Percentiles rank a stretch among this genome's conserved stretches.
phyloP scores from a whole-genome alignment of 2,113 vertebrate species.

The Gopherus flavomarginatus region DNA sequence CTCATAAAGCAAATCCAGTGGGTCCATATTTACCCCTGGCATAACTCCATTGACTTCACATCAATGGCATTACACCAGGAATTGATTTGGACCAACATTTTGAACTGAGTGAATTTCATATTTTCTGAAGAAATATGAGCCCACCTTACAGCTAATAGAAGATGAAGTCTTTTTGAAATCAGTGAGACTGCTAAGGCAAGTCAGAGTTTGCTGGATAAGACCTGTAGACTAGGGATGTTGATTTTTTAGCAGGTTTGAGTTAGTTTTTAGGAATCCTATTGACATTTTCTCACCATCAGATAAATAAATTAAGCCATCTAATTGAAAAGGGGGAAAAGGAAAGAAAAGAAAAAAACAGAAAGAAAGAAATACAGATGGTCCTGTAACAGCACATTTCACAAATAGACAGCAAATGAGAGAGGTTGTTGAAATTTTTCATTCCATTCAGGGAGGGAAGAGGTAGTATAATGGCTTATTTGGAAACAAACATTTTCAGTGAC shows the following conservation, averaged over 20 bases:
- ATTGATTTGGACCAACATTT: neutral
- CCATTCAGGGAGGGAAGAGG: accelerated
- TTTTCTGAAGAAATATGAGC: neutral
- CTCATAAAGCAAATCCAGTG: neutral
- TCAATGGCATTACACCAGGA: neutral
- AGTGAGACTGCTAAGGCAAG: neutral
- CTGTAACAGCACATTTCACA: neutral
- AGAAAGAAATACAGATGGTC: neutral
- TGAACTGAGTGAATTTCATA: neutral
- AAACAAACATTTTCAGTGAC: neutral
- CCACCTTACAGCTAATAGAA: neutral
- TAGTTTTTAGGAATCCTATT: neutral
- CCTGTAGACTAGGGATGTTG: neutral
- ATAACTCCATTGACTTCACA: neutral
- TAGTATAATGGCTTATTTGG: neutral
- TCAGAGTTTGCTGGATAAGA: neutral
- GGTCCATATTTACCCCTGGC: neutral
- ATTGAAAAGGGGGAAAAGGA: neutral
- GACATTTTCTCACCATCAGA: neutral
- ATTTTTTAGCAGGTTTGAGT: neutral
- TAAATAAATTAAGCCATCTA: accelerated
- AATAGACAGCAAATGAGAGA: neutral
- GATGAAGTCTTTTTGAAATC: neutral
- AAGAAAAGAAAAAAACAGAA: neutral
- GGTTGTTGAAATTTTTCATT: neutral